Evolutionary conservation across 2,888 invertebrate genomes (phyloP), one percentile per base, ranked within the genome.

Genomic region (Scelioninae gen. 1): DNA sequence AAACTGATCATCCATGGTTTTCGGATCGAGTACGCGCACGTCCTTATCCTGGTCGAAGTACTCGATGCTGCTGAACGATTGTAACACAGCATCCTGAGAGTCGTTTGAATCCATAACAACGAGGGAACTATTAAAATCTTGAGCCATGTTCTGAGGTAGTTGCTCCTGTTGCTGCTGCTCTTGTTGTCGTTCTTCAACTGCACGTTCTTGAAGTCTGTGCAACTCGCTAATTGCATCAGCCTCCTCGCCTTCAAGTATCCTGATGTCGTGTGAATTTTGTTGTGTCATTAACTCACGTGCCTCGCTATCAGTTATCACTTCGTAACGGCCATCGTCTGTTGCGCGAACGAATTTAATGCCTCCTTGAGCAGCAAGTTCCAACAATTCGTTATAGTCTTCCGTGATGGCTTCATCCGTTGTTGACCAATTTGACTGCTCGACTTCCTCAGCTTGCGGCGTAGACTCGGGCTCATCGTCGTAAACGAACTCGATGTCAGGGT

Each of bases 331-430:
- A 83, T 93, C 92, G 56, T 92, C 92, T 10, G 92, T 91, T 10
- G 92, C 92, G 3, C 92, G 89, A 34, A 93, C 92, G 83, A 93
- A 93, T 85, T 93, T 92, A 79, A 93, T 92, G 56, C 91, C 92
- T 53, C 92, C 92, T 82, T 91, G 91, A 32, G 91, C 92, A 13
- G 92, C 92, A 55, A 93, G 87, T 77, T 92, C 92, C 75, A 92
- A 85, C 45, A 93, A 84, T 82, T 92, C 92, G 85, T 87, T 90
- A 86, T 90, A 91, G 55, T 92, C 91, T 75, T 91, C 92, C 32
- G 88, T 86, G 43, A 87, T 82, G 43, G 74, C 15, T 23, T 29
- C 66, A 23, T 77, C 45, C 10, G 69, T 55, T 32, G 76, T 74
- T 51, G 75, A 45, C 53, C 66, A 78, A 56, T 81, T 77, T 31